Percentiles rank a stretch among this genome's conserved stretches.
Conservation (phyloP, 2,113 vertebrate species). For the Mirza zaza region DNA sequence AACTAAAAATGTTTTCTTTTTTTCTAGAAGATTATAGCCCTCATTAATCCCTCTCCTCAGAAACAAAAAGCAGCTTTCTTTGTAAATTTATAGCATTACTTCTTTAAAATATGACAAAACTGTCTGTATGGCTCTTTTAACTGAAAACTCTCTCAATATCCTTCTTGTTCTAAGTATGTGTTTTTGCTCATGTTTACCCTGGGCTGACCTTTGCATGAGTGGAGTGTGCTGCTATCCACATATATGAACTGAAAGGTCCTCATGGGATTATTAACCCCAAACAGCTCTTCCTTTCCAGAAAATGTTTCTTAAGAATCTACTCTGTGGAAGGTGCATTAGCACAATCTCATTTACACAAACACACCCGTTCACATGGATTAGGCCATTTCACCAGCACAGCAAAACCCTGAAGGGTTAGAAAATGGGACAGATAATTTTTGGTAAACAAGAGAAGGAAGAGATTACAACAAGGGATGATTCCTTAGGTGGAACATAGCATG, state of each 20-base stretch:
- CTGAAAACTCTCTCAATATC: neutral
- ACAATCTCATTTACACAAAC: neutral
- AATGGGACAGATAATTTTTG: neutral
- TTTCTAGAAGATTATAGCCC: neutral
- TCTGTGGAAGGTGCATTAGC: neutral
- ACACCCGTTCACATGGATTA: neutral
- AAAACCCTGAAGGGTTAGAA: neutral
- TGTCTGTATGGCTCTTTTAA: neutral
- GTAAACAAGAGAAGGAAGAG: neutral
- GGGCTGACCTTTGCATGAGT: neutral
- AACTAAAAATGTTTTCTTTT: neutral
- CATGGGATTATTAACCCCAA: neutral
- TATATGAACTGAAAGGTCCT: neutral
- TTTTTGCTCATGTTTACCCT: neutral
- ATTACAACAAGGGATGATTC: neutral
- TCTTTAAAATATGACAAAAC: neutral
- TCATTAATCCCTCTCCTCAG: neutral
- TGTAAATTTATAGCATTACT: neutral
- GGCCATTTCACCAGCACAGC: neutral
- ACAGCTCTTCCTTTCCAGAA: neutral
- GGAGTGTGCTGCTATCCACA: neutral
- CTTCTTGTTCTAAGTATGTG: neutral
- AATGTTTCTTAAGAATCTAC: constrained; percentile 5
- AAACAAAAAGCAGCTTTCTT: neutral
- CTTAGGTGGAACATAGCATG: neutral